Base-by-base conservation (phyloP, 2,888 invertebrate species). In the Lymantria monacha region DNA sequence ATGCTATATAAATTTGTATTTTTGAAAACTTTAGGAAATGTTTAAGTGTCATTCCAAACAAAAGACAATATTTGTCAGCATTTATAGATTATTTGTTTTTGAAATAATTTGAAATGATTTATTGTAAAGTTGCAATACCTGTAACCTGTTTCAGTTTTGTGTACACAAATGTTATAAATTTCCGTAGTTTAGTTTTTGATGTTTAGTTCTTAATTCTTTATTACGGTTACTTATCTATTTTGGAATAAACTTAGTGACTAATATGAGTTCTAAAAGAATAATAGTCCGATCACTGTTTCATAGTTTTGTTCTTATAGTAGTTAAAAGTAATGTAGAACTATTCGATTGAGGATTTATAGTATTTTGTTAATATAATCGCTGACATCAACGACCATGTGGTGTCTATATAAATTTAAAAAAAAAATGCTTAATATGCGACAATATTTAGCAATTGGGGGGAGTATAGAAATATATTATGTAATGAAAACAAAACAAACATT, bases 41-140 rank as follows among this genome's bases (percentile, higher is more conserved):
- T 13, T 74, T 77, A 77, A 83, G 87, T 87, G 86, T 91, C 90
- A 91, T 91, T 91, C 90, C 90, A 90, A 86, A 86, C 85, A 89
- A 91, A 90, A 91, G 90, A 90, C 89, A 89, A 81, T 81, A 76
- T 85, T n/a, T 87, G 89, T 88, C 90, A 81, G 90, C 90, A 91
- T 91, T 91, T 91, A 91, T 91, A 88, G 87, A 79, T 85, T 85
- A 69, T 71, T 82, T 81, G 76, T 85, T 22, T 22, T 82, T 79
- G 71, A 74, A 68, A 67, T 72, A 68, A 64, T 66, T 72, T 66
- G 69, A 74, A 76, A 76, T 68, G 73, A 73, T 73, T 64, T 69
- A 59, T 66, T 70, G 73, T 77, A 73, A 69, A 73, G 74, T 74
- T 59, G 64, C 62, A 73, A 72, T 76, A 76, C 69, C 72, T 73